phyloP scores from a whole-genome alignment of 2,113 vertebrate genomes.

The Vireo altiloquus region DNA sequence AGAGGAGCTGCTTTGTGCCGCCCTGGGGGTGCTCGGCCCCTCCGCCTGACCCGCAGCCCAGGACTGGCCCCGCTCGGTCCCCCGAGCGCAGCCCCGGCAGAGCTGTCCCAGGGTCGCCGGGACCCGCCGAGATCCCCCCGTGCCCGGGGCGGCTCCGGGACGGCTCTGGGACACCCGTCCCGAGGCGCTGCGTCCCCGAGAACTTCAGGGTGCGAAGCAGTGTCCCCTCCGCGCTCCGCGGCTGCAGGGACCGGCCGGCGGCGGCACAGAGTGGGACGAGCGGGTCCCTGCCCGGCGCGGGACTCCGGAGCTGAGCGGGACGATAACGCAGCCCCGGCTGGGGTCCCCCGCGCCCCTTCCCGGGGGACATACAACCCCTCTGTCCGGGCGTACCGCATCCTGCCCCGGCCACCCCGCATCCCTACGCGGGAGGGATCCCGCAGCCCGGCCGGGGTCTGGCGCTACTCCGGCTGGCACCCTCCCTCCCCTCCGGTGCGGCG shows the following conservation, averaged over 20 bases:
- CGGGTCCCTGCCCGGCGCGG: background rate
- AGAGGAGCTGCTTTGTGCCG: rapidly evolving
- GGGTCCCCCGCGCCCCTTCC: too few relatives aligned
- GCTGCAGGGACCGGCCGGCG: background rate
- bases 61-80: background rate
- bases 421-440: background rate
- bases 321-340: background rate
- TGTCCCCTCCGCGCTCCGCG: background rate
- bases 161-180: background rate
- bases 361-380: background rate
- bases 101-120: background rate
- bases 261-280: rapidly evolving
- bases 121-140: background rate
- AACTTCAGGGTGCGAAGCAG: background rate
- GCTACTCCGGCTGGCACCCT: background rate
- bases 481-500: background rate
- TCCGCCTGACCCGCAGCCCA: background rate
- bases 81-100: background rate
- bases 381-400: background rate
- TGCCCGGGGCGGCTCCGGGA: background rate
- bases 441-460: background rate
- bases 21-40: too few relatives aligned
- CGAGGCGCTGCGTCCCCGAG: background rate
- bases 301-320: too few relatives aligned
- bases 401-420: background rate